These are phyloP conservation scores for Lutjanus erythropterus DNA, from an alignment of 2,113 vertebrate genomes.

Conservation along the genomic window DNA sequence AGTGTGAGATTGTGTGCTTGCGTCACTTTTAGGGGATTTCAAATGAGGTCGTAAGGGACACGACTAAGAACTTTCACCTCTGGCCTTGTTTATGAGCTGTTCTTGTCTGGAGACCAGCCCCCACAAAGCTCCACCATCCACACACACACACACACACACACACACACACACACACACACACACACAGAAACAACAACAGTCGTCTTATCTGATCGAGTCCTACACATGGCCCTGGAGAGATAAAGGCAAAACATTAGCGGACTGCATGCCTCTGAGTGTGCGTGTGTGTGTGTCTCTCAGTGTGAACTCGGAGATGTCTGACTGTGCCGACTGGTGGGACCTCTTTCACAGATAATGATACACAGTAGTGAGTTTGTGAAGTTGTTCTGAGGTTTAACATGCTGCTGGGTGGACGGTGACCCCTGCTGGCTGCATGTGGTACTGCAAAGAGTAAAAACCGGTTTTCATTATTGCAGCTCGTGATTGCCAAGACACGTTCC, in stretches of 20 bases:
- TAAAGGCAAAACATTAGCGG: slow-evolving; percentile 29
- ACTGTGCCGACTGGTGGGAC: not conserved
- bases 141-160: not conserved
- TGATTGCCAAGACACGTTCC: too few relatives aligned
- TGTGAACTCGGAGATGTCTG: not conserved
- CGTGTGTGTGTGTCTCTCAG: slow-evolving; percentile 15
- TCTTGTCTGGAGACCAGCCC: slow-evolving; percentile 5
- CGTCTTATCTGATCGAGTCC: slow-evolving; percentile 46
- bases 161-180: not conserved
- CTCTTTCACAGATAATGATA: not conserved
- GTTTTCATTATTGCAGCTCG: not conserved
- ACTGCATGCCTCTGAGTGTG: not conserved
- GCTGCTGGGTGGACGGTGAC: slow-evolving; percentile 20
- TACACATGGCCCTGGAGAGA: slow-evolving; percentile 20
- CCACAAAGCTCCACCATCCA: too few relatives aligned
- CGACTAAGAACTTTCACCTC: slow-evolving; percentile 6
- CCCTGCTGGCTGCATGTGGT: slow-evolving; percentile 48
- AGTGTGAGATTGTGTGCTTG: not conserved
- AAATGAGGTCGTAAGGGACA: not conserved
- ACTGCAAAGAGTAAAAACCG: not conserved
- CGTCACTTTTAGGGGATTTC: not conserved
- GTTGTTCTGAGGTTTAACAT: not conserved
- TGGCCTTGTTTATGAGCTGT: slow-evolving; percentile 38
- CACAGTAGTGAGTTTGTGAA: not conserved
- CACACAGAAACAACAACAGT: slow-evolving; percentile 28